Evolutionary conservation across 1,140 invertebrate genomes (phyloP), one percentile per base, ranked within the genome.

Genomic region (Pseudomyrmex sp.): DNA sequence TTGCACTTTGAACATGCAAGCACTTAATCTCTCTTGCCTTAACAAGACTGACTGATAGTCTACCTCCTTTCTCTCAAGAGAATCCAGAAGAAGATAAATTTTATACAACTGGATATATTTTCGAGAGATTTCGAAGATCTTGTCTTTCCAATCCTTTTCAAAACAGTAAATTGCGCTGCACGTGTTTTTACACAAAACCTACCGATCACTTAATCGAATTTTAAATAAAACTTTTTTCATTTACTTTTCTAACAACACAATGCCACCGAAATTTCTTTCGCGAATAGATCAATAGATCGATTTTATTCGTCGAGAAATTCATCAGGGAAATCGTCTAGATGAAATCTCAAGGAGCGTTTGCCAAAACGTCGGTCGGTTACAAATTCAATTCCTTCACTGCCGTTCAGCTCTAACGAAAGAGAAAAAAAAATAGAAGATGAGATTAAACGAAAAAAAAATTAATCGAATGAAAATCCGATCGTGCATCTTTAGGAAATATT

Each of bases 21-120:
- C 13, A 80, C 69, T 18, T 62, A 69, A 84, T 85, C 80, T 85
- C 85, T 86, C 86, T 86, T 82, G 84, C 86, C 84, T 62, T 82
- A 58, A 82, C 56, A 82, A 85, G 82, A 88, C 85, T 88, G 86
- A 87, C 13, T 18, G 5, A 8, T 70, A 77, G 70, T 88, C 76
- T 88, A 82, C 61, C 59, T 66, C 61, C 54, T 52, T 83, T 66
- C 5, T 20, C 26, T 65, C 79, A 52, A 35, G 35, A 35, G 9
- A 12, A 66, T 84, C 58, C 35, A 7, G 23, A 35, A 35, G 35
- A 35, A 35, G 35, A 35, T 35, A 35, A 35, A 35, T 35, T 35
- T 35, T 35, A 4, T 35, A 35, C 35, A 7, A 35, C 35, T 26
- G 26, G 26, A 26, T 26, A 26, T 26, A 26, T 26, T 26, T 26